Percentiles rank a stretch among this genome's conserved stretches.
Conservation (phyloP, 2,113 vertebrate genomes). For the Toxostoma redivivum region DNA sequence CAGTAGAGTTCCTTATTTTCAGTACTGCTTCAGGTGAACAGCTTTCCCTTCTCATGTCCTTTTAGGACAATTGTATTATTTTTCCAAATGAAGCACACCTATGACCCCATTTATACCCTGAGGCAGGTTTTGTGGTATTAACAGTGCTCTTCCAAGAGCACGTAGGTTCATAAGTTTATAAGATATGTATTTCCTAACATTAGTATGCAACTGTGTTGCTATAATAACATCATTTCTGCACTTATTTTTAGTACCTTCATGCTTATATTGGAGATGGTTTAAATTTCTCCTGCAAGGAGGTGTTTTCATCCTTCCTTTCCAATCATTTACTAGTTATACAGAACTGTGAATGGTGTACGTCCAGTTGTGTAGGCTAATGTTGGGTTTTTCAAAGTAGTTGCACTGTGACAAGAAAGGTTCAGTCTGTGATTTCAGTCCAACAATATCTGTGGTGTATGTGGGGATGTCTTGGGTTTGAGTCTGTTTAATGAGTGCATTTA, state of each 20-base stretch:
- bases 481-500: background rate
- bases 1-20: background rate
- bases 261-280: background rate
- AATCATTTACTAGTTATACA: background rate
- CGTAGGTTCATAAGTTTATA: background rate
- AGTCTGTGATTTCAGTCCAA: background rate
- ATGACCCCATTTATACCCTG: background rate
- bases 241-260: background rate
- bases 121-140: background rate
- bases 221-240: background rate
- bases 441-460: background rate
- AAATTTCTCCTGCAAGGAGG: background rate
- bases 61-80: background rate
- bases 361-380: background rate
- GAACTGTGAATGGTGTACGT: background rate
- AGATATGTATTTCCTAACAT: background rate
- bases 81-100: background rate
- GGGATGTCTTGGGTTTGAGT: background rate
- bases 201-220: background rate
- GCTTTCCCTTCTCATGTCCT: background rate
- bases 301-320: background rate
- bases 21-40: background rate
- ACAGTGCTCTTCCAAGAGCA: background rate
- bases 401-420: background rate
- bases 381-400: background rate